Evolutionary conservation across 1,140 invertebrate species (phyloP).

Genomic region (Holcopasites calliopsidis): DNA sequence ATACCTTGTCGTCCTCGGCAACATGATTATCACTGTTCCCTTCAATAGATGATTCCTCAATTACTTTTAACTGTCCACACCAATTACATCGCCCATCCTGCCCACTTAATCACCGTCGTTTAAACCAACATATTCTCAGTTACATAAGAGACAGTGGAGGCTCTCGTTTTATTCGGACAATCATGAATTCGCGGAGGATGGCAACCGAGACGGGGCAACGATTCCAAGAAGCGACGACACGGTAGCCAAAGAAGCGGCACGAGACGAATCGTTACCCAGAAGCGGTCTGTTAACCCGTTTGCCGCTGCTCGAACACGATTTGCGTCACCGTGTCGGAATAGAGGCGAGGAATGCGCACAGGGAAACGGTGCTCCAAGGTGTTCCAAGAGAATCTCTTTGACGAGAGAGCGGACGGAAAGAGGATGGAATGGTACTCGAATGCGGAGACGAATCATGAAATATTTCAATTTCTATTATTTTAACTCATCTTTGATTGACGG

Average conservation of each 20-base stretch:
- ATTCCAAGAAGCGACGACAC: constrained; percentile 48
- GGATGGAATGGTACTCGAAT: not conserved
- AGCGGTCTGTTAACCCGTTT: constrained; percentile 34
- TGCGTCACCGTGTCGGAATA: constrained; percentile 45
- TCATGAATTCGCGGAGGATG: not conserved
- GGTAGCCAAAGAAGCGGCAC: constrained; percentile 36
- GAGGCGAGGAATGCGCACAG: not conserved
- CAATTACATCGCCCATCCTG: not conserved
- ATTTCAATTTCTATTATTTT: not conserved
- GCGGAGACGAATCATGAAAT: not conserved
- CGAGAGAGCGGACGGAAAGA: not conserved
- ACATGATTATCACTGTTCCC: not conserved
- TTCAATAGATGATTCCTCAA: not conserved
- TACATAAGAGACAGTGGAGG: constrained; percentile 24
- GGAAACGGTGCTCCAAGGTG: not conserved
- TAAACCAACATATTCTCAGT: not conserved
- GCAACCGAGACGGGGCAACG: not conserved
- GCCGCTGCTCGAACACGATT: constrained; percentile 23
- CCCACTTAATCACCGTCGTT: not conserved
- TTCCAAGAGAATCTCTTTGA: not conserved
- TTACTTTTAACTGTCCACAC: not conserved
- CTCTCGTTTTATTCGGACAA: constrained; percentile 11
- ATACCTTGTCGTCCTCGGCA: too few relatives aligned
- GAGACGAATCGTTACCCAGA: constrained; percentile 50
- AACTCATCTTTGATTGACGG: not conserved